These are phyloP conservation scores for Crax fasciolata DNA, from an alignment of 2,797 vertebrate genomes.

Conservation along the genomic window DNA sequence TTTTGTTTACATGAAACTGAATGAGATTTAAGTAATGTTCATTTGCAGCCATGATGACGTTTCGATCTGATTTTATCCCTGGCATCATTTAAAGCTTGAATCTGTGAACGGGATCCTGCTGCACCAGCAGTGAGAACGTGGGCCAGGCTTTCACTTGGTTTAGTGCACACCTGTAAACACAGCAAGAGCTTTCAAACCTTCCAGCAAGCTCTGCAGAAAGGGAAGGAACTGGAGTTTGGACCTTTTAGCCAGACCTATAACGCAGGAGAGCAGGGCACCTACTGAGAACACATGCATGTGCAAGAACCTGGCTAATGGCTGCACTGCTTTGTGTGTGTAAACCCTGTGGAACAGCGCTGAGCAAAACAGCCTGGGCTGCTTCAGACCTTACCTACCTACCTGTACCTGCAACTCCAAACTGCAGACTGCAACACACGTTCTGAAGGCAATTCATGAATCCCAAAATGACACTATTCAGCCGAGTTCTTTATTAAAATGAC, in stretches of 20 bases:
- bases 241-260: neutral
- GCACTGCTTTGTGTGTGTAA: neutral
- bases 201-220: neutral
- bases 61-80: neutral
- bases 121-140: neutral
- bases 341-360: neutral
- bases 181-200: rapidly evolving
- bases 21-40: neutral
- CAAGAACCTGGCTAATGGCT: neutral
- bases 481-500: slow-evolving; percentile 23
- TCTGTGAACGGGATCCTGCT: neutral
- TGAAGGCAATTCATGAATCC: slow-evolving; percentile 13
- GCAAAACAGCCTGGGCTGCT: neutral
- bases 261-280: neutral
- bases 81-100: neutral
- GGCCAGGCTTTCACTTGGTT: neutral
- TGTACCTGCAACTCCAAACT: neutral
- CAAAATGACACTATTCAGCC: neutral
- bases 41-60: neutral
- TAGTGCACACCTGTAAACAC: neutral
- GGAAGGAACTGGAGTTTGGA: neutral
- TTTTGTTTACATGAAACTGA: slow-evolving; percentile 1
- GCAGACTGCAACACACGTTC: neutral
- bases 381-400: neutral
- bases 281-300: neutral